These are phyloP conservation scores for Neocrepidodera transversa DNA, from an alignment of 2,888 invertebrate species.

Conservation along the genomic window DNA sequence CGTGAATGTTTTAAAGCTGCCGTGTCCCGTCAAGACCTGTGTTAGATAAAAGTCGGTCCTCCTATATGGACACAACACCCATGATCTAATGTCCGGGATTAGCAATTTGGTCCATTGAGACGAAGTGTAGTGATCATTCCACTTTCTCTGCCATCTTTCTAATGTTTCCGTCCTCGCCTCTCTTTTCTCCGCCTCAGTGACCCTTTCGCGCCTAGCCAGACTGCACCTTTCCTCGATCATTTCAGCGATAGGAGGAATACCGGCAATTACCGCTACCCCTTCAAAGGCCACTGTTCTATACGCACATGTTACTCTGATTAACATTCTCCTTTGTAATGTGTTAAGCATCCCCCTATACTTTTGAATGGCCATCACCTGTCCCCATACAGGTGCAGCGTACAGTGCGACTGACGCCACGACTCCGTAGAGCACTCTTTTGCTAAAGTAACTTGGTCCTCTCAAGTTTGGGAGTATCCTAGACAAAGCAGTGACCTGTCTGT, in stretches of 20 bases:
- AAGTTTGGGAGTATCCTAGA: too few relatives aligned
- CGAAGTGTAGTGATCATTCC: background rate
- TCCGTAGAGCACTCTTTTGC: background rate
- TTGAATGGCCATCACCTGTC: background rate
- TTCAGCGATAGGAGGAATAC: background rate
- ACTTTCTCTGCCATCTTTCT: background rate
- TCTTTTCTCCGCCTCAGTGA: background rate
- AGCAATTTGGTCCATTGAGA: constrained; percentile 18
- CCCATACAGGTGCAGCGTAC: background rate
- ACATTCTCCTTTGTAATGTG: background rate
- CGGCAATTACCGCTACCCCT: background rate
- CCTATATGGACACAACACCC: constrained; percentile 4
- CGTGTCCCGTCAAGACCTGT: constrained; percentile 15
- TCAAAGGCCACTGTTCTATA: background rate
- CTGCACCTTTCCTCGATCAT: background rate
- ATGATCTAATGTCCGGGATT: constrained; percentile 11
- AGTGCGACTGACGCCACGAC: background rate
- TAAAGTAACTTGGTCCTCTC: background rate
- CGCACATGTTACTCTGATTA: background rate
- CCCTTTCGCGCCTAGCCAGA: too few relatives aligned
- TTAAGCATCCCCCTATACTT: background rate
- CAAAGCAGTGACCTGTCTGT: too few relatives aligned
- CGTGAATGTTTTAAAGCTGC: constrained; percentile 6
- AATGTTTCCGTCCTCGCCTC: too few relatives aligned
- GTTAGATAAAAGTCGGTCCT: constrained; percentile 9